phyloP scores from a whole-genome alignment of 2,113 vertebrate species.

The Ictalurus punctatus region DNA sequence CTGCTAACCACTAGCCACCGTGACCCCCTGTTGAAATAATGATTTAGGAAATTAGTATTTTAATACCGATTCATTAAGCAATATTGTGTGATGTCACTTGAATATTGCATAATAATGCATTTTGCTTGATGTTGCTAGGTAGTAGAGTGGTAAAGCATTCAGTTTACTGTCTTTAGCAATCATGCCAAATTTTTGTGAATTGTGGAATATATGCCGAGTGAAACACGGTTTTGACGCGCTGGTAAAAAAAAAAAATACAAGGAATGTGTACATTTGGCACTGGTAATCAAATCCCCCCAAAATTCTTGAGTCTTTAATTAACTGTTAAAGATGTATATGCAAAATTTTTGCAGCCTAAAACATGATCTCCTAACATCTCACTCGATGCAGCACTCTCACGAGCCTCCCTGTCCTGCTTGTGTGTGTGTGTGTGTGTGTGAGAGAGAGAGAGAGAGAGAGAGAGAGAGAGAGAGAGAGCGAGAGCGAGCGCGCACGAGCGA shows the following conservation, averaged over 20 bases:
- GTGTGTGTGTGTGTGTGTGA: background rate
- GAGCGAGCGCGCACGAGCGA: background rate
- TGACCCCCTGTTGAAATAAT: background rate
- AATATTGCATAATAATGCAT: background rate
- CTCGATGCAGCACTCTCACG: background rate
- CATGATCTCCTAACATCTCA: background rate
- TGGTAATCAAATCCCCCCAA: background rate
- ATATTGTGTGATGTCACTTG: background rate
- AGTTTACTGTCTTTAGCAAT: background rate
- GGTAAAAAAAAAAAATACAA: too few species aligned
- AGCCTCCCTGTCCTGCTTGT: constrained; percentile 26
- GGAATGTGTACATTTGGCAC: background rate
- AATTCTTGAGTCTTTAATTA: background rate
- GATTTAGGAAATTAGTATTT: background rate
- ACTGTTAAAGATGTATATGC: background rate
- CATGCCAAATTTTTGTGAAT: background rate
- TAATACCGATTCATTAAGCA: background rate
- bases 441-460: constrained; percentile 25
- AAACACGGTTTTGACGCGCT: background rate
- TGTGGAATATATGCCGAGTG: background rate
- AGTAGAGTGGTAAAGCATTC: background rate
- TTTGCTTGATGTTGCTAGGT: background rate
- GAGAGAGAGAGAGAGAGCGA: background rate
- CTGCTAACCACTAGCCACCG: too few species aligned
- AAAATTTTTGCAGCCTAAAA: background rate